A percentile compares a stretch with the other conserved stretches of the same genome.
phyloP scores from a whole-genome alignment of 1,140 invertebrate species.

The Chironomus striatipennis region DNA sequence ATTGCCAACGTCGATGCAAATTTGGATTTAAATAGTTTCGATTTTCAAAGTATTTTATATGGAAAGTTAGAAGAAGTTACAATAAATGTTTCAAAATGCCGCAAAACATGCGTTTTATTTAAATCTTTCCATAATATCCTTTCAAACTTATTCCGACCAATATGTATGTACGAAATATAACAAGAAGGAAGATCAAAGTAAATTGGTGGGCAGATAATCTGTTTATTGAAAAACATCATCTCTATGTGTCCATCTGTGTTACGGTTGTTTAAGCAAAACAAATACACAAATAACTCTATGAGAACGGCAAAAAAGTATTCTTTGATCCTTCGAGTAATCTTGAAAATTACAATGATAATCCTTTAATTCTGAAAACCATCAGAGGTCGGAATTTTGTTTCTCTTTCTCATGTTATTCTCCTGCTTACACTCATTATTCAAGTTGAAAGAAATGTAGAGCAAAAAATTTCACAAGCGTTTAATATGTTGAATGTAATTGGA shows the following conservation, averaged over 20 bases:
- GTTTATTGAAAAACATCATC: conserved; percentile 21
- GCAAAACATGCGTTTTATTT: too few species aligned
- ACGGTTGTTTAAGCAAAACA: background rate
- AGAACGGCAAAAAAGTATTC: background rate
- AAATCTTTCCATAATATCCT: too few species aligned
- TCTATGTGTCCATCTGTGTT: background rate
- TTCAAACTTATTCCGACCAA: too few species aligned
- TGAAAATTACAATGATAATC: conserved; percentile 14
- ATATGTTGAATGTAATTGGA: background rate
- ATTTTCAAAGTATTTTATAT: too few species aligned
- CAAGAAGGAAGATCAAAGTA: background rate
- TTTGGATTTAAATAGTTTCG: too few species aligned
- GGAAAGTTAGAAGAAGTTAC: too few species aligned
- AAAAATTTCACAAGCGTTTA: too few species aligned
- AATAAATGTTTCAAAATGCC: too few species aligned
- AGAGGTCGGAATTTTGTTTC: background rate
- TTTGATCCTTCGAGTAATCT: conserved; percentile 12
- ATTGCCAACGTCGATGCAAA: too few species aligned
- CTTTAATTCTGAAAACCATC: background rate
- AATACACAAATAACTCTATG: background rate
- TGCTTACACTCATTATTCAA: too few species aligned
- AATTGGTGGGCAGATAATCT: conserved; percentile 22
- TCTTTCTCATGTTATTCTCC: background rate
- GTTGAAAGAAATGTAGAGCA: background rate
- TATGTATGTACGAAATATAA: too few species aligned